phyloP scores from a whole-genome alignment of 2,888 invertebrate species.

The Ellobium chinense region DNA sequence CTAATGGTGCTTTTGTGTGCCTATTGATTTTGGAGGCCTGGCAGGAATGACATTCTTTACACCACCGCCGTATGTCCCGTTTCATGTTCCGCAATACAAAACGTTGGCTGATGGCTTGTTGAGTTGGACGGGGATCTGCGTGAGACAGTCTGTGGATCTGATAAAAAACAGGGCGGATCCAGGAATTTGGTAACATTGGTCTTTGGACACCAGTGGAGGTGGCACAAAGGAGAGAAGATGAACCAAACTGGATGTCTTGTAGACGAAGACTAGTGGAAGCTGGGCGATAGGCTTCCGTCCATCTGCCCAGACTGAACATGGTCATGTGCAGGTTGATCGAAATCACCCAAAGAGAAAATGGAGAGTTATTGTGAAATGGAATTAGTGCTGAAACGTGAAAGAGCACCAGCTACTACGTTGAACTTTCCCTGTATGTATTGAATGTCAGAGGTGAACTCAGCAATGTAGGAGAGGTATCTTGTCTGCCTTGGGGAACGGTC shows the following conservation, averaged over 20 bases:
- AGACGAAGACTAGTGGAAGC: constrained; percentile 33
- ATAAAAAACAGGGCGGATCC: constrained; percentile 27
- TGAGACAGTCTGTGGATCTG: constrained; percentile 36
- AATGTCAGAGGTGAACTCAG: constrained; percentile 36
- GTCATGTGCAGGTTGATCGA: constrained; percentile 1
- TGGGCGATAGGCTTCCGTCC: constrained; percentile 33
- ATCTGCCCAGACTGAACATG: constrained; percentile 33
- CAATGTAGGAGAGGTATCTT: constrained; percentile 25
- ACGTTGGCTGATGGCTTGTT: constrained; percentile 33
- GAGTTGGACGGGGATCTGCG: constrained; percentile 26
- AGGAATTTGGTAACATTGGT: constrained; percentile 28
- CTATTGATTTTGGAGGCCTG: constrained; percentile 33
- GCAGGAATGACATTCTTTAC: constrained; percentile 29
- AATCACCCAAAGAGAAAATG: neutral
- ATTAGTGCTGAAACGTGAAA: constrained; percentile 25
- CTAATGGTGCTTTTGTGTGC: constrained; percentile 27
- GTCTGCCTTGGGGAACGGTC: constrained; percentile 39
- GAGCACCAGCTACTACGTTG: constrained; percentile 34
- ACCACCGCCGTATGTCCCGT: constrained; percentile 39
- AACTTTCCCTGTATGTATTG: constrained; percentile 35
- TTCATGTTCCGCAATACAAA: constrained; percentile 42
- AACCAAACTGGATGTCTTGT: constrained; percentile 13
- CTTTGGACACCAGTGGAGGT: constrained; percentile 15
- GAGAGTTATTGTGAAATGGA: neutral
- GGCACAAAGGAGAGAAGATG: constrained; percentile 22